Evolutionary conservation across 2,888 invertebrate genomes (phyloP).

Genomic region (Platynereis dumerilii): DNA sequence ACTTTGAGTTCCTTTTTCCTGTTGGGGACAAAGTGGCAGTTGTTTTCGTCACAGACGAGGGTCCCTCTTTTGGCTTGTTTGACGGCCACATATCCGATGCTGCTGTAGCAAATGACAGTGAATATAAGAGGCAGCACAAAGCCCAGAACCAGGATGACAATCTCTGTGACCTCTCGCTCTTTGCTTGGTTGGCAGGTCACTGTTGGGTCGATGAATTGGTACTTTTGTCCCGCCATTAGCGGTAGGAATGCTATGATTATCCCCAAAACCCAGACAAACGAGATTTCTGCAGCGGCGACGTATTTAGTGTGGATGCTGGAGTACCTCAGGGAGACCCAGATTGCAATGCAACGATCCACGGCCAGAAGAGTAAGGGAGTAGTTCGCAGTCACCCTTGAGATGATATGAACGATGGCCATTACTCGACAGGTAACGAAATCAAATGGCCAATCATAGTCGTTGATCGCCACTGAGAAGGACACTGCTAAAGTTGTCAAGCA

Average conservation of each 20-base stretch:
- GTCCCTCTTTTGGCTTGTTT: conserved; percentile 17
- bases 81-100: conserved; percentile 2
- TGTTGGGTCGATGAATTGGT: background rate
- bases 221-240: background rate
- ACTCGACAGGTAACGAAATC: background rate
- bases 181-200: conserved; percentile 12
- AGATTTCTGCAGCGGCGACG: background rate
- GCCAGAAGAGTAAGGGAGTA: conserved; percentile 1
- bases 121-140: conserved; percentile 4
- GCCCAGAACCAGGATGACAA: conserved; percentile 8
- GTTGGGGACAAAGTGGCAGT: conserved; percentile 16
- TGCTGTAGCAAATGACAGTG: background rate
- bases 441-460: background rate
- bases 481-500: conserved; percentile 2
- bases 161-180: background rate
- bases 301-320: background rate
- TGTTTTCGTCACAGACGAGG: conserved; percentile 24
- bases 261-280: background rate
- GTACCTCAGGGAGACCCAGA: conserved; percentile 11
- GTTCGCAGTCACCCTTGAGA: conserved; percentile 11
- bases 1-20: conserved; percentile 15
- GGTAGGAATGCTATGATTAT: conserved; percentile 10
- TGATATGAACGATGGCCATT: background rate
- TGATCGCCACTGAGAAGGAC: too few species aligned
- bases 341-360: conserved; percentile 16